Conservation (phyloP, 2,797 vertebrate species). For the Epinephelus malabaricus region DNA sequence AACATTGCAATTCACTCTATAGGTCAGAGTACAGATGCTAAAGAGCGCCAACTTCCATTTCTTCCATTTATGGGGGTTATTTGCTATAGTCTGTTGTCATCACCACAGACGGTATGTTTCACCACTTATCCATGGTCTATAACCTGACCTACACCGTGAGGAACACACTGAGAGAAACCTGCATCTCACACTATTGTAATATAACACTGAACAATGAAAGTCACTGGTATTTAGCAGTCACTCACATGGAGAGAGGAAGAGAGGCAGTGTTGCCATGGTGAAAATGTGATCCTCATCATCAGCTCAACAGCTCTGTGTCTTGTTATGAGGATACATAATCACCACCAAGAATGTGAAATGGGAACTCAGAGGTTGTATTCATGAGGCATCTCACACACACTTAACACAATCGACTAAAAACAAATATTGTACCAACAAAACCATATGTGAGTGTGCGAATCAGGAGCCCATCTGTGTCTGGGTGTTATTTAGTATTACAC, state of each 20-base stretch:
- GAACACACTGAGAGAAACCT: background rate
- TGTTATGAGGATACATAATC: constrained; percentile 30
- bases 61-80: no score
- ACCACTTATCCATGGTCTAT: background rate
- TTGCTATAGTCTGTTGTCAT: background rate
- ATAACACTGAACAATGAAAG: constrained; percentile 11
- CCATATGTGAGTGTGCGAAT: background rate
- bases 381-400: background rate
- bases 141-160: background rate
- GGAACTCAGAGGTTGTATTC: background rate
- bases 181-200: background rate
- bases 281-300: constrained; percentile 35
- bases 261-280: constrained; percentile 58
- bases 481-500: background rate
- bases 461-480: background rate
- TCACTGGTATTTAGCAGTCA: constrained; percentile 15
- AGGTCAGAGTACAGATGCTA: no score
- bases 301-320: constrained; percentile 16
- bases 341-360: background rate
- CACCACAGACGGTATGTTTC: background rate
- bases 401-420: background rate
- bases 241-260: background rate
- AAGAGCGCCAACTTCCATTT: no score
- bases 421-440: background rate
- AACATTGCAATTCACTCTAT: no score